Percentiles rank a stretch among this genome's conserved stretches.
Conservation (phyloP, 2,113 vertebrate genomes). For the Tachycineta bicolor region DNA sequence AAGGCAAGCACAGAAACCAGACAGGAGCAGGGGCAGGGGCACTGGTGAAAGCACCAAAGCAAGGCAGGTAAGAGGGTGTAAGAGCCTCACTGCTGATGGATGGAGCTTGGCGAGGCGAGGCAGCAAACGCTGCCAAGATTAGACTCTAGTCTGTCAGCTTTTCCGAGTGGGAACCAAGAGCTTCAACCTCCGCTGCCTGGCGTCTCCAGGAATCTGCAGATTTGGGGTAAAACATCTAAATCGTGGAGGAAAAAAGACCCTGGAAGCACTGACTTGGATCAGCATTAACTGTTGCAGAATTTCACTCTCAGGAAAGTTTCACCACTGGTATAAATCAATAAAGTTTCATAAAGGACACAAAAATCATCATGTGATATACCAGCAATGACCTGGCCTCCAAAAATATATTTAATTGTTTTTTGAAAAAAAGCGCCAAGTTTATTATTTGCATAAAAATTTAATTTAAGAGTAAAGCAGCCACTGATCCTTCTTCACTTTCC, state of each 20-base stretch:
- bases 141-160: not conserved
- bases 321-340: not conserved
- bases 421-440: not conserved
- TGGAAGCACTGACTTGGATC: not conserved
- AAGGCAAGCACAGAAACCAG: not conserved
- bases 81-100: not conserved
- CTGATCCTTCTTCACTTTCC: not conserved
- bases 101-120: not conserved
- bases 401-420: not conserved
- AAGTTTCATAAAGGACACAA: not conserved
- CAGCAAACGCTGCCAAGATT: not conserved
- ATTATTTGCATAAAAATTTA: not conserved
- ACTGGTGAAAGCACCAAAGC: not conserved
- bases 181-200: not conserved
- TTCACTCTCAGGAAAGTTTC: not conserved
- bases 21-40: not conserved
- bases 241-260: not conserved
- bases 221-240: not conserved
- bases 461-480: not conserved
- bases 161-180: not conserved
- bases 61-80: not conserved
- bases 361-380: fast-evolving
- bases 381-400: not conserved
- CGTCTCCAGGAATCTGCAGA: not conserved
- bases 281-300: not conserved